A percentile compares a stretch with the other conserved stretches of the same genome.
Evolutionary conservation across 2,797 vertebrate genomes (phyloP).

Genomic region (Melopsittacus undulatus): DNA sequence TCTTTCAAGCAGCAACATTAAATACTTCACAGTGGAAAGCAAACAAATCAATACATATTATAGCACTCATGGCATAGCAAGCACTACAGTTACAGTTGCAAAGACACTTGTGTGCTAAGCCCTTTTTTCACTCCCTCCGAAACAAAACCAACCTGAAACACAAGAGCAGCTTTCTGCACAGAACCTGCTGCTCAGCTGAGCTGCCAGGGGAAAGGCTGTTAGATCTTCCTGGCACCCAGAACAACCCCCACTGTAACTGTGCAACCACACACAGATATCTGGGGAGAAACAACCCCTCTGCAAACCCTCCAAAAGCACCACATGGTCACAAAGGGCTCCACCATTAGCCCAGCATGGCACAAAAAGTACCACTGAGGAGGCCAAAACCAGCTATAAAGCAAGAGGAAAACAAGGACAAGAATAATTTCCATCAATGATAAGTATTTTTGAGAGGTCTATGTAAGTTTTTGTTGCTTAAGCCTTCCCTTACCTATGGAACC

Average conservation of each 20-base stretch:
- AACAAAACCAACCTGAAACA: neutral
- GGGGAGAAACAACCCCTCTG: accelerated
- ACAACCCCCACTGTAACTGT: accelerated
- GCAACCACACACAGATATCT: accelerated
- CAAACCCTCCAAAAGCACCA: accelerated
- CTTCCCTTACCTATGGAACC: neutral
- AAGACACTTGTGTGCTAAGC: neutral
- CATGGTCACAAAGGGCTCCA: accelerated
- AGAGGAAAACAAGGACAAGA: neutral
- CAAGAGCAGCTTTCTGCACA: neutral
- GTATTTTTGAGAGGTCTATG: accelerated
- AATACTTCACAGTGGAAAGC: conserved; percentile 40
- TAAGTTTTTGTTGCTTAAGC: neutral
- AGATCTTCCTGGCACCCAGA: neutral
- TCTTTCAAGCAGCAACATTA: conserved; percentile 47
- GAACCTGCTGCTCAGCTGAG: neutral
- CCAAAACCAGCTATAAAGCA: accelerated
- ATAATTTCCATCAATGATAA: accelerated
- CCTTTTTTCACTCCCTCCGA: neutral
- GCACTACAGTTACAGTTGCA: neutral
- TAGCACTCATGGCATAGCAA: neutral
- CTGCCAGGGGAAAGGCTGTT: accelerated
- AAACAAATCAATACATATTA: conserved; percentile 61
- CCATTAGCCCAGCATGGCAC: accelerated
- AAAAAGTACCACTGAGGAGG: accelerated